Base-by-base conservation (phyloP, 2,888 invertebrate genomes). In the Capitulum mitella region DNA sequence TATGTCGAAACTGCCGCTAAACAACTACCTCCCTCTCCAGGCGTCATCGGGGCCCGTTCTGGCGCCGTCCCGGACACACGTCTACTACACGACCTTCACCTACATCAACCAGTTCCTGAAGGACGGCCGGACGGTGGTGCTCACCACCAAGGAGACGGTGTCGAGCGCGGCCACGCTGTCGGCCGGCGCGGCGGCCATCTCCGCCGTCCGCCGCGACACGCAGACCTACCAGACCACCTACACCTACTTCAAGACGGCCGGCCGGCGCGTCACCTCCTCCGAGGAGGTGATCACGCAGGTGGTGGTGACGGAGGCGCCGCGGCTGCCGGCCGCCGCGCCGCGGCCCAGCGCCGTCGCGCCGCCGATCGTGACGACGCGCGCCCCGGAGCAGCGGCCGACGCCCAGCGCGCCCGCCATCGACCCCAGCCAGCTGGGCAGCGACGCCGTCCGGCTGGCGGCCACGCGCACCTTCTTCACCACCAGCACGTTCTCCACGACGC, bases 111-210 rank as follows among this genome's bases (percentile, higher is more conserved):
- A 79, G 46, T 78, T 80, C n/a, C 14, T 78, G 5, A 77, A 80
- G 22, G 79, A 77, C n/a, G 79, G n/a, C 48, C 48, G 46, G 48
- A 76, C 78, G n/a, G 74, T 78, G 22, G 78, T 74, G n/a, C 86
- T 91, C 26, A 90, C 90, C 40, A 91, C 91, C 37, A 89, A 89
- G 77, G 90, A 90, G 83, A 90, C 90, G 0, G 89, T 92, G 10
- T 88, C 90, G 1, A 92, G 80, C 78, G 79, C 80, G 51, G 79
- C 34, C 84, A 87, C 82, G 82, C 84, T 82, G 22, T 79, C 83
- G n/a, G 79, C 82, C n/a, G 79, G 79, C 1, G 82, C 90, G 83
- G 22, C 70, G 37, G 8, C 37, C 8, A 26, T 40, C 8, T 37
- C 37, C 26, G 70, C 3, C 37, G 34, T 34, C 10, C 19, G 19